Base-by-base conservation (phyloP, 2,113 vertebrate species). In the Podilymbus podiceps region DNA sequence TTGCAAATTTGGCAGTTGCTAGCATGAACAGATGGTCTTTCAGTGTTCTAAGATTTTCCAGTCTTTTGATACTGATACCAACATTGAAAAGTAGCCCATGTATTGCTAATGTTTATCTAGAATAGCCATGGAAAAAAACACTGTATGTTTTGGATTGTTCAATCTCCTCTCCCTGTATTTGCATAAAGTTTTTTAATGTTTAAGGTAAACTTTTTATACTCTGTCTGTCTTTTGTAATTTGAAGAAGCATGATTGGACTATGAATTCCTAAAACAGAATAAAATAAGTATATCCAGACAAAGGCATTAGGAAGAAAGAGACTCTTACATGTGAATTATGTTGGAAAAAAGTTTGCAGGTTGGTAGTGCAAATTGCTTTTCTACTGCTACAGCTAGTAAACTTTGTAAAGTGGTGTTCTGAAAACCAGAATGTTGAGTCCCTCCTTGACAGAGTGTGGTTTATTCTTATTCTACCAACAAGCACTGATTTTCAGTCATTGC, bases 61-160 rank as follows among this genome's bases (percentile, higher is more conserved):
- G 87, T 95, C 94, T 98, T 95, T 97, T 98, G 96, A 98, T 97
- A 98, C 58, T 82, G 94, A 97, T 97, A 98, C 94, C 92, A 95
- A 91, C 71, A 89, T 94, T 97, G 95, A 95, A 82, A 97, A 97
- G 93, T 71, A 74, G 90, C 75, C 72, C 2, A 1, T 69, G 75
- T 92, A 50, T 97, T 88, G 73, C 89, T 91, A 72, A 89, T 91
- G 75, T 92, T 96, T 95, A 71, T 95, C 77, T 94, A 89, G 74
- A 96, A 95, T 89, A 76, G 58, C 88, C 92, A 49, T 78, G 91
- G 79, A 78, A 96, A 96, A 97, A 94, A 97, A 35, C 5, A 33
- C 49, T 96, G 89, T 94, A 3, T 81, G 24, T 52, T 95, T 97
- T 95, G 79, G 63, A 73, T 93, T 85, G 38, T 60, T 92, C 88